These are phyloP conservation scores for Stichodactyla mertensii DNA, from an alignment of 64 coral and sea anemone genomes.

Conservation along the genomic window DNA sequence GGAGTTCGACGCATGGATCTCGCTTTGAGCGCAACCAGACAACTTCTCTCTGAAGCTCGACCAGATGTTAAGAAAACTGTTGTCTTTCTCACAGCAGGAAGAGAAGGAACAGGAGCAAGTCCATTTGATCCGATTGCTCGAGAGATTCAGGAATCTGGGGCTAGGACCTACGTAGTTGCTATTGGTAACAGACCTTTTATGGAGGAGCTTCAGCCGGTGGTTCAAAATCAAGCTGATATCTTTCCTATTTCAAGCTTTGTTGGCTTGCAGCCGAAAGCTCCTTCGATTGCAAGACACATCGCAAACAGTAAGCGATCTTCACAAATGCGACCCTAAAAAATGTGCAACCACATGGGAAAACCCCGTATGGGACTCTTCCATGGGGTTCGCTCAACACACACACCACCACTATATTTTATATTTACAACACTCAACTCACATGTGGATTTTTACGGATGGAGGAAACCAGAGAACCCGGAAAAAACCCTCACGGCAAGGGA, in stretches of 20 bases:
- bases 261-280: constrained; percentile 18
- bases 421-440: too few relatives aligned
- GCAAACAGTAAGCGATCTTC: neutral
- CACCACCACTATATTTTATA: too few relatives aligned
- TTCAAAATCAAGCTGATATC: constrained; percentile 53
- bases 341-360: neutral
- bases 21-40: constrained; percentile 39
- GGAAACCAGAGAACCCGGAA: too few relatives aligned
- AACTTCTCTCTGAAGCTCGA: constrained; percentile 20
- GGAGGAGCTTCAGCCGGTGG: constrained; percentile 21
- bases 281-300: constrained; percentile 12
- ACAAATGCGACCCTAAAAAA: neutral
- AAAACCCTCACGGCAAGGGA: too few relatives aligned
- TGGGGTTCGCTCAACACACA: too few relatives aligned
- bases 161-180: constrained; percentile 36
- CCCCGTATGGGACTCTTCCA: too few relatives aligned
- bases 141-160: constrained; percentile 29
- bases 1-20: constrained; percentile 56
- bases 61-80: constrained; percentile 10
- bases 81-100: constrained; percentile 1
- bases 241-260: constrained; percentile 35
- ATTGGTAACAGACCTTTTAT: constrained; percentile 29
- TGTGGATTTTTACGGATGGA: too few relatives aligned
- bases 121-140: neutral
- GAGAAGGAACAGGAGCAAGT: neutral